Evolutionary conservation across 2,797 vertebrate genomes (phyloP), one percentile per base, ranked within the genome.

Genomic region (Neoniphon sammara): DNA sequence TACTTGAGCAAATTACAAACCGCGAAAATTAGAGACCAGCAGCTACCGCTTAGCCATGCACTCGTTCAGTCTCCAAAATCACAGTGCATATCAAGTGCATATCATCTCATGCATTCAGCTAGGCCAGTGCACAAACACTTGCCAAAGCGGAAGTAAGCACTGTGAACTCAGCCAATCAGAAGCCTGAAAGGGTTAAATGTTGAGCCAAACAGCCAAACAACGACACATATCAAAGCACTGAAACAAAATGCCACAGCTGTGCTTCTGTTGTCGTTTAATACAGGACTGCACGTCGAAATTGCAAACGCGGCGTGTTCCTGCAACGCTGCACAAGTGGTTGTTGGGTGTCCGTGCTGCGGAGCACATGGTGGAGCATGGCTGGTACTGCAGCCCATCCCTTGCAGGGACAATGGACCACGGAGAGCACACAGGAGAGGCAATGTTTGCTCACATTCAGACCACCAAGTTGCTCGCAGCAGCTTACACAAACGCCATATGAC

Each of bases 321-420:
- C 7, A 55, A 30, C 11, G 14, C 6, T 31, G 20, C 54, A 57
- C 46, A 50, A 27, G 56, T 50, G 47, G 47, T 21, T 11, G 47
- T 20, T 44, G 44, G 20, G 58, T 23, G 36, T 67, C 9, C 58
- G 65, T 0, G 21, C 66, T 70, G 55, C 42, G 12, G 88, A 93
- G 91, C 93, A 94, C 94, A 94, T 94, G 94, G 91, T 89, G 84
- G 70, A 85, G 81, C 69, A 74, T 83, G 72, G 81, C 73, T 90
- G 73, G 65, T 69, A 61, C 77, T 87, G 88, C 89, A 91, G 88
- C 88, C 88, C 84, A 86, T 86, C 87, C 91, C 85, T 78, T 84
- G 69, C 82, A 54, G 44, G 80, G 82, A 93, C 91, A 91, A 94
- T 91, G 60, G 87, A 66, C 25, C 50, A 1, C 4, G 46, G n/a